phyloP scores from a whole-genome alignment of 2,113 vertebrate genomes.

The Plestiodon gilberti region DNA sequence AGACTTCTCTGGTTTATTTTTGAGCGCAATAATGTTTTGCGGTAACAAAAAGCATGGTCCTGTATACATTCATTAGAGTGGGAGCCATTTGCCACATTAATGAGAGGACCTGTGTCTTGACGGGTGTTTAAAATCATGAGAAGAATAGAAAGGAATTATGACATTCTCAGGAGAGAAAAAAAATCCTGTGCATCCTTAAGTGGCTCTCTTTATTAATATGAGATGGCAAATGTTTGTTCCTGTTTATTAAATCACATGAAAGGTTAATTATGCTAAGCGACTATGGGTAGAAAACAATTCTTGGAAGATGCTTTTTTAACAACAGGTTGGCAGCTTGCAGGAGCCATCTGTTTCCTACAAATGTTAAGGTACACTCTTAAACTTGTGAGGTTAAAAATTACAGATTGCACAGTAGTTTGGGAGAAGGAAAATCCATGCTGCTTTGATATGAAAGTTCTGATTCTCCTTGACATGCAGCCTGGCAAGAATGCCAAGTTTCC shows the following conservation, averaged over 20 bases:
- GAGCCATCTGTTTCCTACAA: conserved; percentile 84
- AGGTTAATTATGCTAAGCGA: conserved; percentile 82
- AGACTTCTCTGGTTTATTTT: neutral
- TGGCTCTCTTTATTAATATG: conserved; percentile 72
- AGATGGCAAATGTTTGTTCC: conserved; percentile 74
- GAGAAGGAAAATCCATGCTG: conserved; percentile 77
- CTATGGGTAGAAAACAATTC: conserved; percentile 81
- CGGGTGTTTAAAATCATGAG: conserved; percentile 31
- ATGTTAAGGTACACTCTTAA: conserved; percentile 85
- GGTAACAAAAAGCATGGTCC: neutral
- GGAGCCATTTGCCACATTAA: conserved; percentile 31
- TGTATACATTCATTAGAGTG: neutral
- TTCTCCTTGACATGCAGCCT: conserved; percentile 76
- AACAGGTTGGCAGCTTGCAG: conserved; percentile 83
- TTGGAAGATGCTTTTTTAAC: conserved; percentile 80
- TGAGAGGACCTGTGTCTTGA: conserved; percentile 31
- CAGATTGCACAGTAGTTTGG: conserved; percentile 77
- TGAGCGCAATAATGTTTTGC: neutral
- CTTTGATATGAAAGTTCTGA: conserved; percentile 78
- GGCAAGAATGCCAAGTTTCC: conserved; percentile 71
- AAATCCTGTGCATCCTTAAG: conserved; percentile 49
- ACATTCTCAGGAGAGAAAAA: neutral
- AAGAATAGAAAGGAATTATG: conserved; percentile 17
- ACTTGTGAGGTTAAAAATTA: conserved; percentile 81
- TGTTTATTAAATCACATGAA: conserved; percentile 80